Evolutionary conservation across 2,113 vertebrate genomes (phyloP).

Genomic region (Oryzias melastigma): DNA sequence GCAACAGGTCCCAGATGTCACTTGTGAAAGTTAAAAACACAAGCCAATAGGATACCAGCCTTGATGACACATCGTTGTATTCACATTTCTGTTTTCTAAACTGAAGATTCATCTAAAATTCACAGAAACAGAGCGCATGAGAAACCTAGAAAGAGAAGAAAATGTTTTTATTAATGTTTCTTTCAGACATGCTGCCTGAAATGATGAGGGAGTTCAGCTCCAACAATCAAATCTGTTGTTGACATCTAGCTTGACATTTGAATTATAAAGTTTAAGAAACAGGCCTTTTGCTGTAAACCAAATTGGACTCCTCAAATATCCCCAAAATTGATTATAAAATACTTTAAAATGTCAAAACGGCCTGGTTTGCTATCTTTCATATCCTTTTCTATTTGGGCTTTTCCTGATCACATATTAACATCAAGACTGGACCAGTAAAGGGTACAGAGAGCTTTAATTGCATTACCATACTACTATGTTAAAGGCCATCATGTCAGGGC

Average conservation of each 20-base stretch:
- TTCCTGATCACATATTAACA: constrained; percentile 57
- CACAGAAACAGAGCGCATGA: background rate
- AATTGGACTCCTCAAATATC: constrained; percentile 47
- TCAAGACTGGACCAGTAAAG: constrained; percentile 58
- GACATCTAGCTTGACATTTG: constrained; percentile 51
- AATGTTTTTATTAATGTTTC: background rate
- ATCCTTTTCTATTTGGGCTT: constrained; percentile 5
- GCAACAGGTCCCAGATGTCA: no score
- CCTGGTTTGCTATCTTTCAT: constrained; percentile 16
- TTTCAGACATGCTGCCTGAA: background rate
- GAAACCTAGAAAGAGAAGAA: background rate
- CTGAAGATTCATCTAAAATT: no score
- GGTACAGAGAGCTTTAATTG: constrained; percentile 57
- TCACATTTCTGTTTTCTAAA: no score
- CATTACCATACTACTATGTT: constrained; percentile 46
- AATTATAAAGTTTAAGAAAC: constrained; percentile 59
- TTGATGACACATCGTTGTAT: no score
- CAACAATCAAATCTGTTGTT: constrained; percentile 38
- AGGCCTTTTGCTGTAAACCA: constrained; percentile 19
- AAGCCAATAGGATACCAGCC: no score
- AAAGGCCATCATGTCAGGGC: constrained; percentile 65
- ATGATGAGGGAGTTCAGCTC: constrained; percentile 15
- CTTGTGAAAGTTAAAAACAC: no score
- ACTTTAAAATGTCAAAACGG: constrained; percentile 66
- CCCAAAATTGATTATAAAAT: constrained; percentile 40